phyloP scores from a whole-genome alignment of 2,888 invertebrate species.

The Boloria selene region DNA sequence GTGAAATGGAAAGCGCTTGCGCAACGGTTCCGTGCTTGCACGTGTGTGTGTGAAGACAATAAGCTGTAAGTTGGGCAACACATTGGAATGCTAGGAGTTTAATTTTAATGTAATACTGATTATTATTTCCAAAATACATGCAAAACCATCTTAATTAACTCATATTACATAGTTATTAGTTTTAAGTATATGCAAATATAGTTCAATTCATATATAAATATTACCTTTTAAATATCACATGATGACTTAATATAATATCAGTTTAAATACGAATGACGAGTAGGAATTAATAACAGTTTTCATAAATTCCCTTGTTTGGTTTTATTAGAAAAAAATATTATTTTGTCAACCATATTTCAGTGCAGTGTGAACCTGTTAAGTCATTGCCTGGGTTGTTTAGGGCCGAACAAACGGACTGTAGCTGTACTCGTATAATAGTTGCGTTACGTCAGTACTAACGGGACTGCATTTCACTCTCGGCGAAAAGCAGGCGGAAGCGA shows the following conservation, averaged over 20 bases:
- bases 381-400: slow-evolving; percentile 1
- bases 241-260: not conserved
- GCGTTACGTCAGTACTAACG: slow-evolving; percentile 76
- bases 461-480: slow-evolving; percentile 81
- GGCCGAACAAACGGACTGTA: slow-evolving; percentile 30
- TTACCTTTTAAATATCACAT: too few species aligned
- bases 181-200: too few species aligned
- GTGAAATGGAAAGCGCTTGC: slow-evolving; percentile 80
- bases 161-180: too few species aligned
- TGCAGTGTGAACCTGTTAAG: slow-evolving; percentile 5
- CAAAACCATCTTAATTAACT: too few species aligned
- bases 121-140: too few species aligned
- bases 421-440: slow-evolving; percentile 55
- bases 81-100: slow-evolving; percentile 18
- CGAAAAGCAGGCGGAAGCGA: slow-evolving; percentile 80
- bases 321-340: too few species aligned
- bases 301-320: too few species aligned
- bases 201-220: too few species aligned
- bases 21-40: slow-evolving; percentile 57
- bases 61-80: slow-evolving; percentile 28
- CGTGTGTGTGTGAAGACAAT: slow-evolving; percentile 33
- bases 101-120: slow-evolving; percentile 4
- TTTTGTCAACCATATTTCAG: not conserved
- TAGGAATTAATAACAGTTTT: too few species aligned
- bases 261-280: not conserved